phyloP scores from a whole-genome alignment of 2,113 vertebrate species.

The Rhadina sibilatrix region DNA sequence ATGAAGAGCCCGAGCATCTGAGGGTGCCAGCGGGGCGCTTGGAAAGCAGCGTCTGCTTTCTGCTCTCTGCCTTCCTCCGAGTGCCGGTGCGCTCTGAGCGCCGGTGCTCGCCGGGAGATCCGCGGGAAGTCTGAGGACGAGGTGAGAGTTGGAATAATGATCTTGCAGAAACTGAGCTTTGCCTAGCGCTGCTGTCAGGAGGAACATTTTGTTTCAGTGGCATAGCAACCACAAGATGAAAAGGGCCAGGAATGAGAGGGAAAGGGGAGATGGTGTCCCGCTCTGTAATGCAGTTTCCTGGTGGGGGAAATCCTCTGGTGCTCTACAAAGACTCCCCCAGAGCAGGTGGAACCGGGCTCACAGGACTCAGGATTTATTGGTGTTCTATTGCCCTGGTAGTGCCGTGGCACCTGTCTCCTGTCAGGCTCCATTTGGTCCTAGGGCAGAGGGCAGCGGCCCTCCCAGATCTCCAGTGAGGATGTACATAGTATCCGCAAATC shows the following conservation, averaged over 20 bases:
- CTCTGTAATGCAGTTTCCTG: background rate
- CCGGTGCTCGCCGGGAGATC: background rate
- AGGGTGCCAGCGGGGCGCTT: background rate
- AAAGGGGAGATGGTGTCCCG: background rate
- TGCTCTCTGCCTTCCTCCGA: background rate
- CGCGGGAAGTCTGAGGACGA: background rate
- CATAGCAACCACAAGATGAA: background rate
- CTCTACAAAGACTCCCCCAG: background rate
- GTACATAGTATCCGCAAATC: background rate
- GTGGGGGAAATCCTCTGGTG: background rate
- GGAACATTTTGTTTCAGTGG: background rate
- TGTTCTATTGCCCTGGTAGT: background rate
- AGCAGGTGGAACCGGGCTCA: background rate
- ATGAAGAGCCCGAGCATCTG: background rate
- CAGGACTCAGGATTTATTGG: background rate
- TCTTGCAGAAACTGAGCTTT: background rate
- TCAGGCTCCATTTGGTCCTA: background rate
- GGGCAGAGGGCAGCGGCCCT: background rate
- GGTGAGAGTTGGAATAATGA: background rate
- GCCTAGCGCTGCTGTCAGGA: background rate
- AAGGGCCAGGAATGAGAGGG: background rate
- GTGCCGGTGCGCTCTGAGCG: rapidly evolving
- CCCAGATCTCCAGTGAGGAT: background rate
- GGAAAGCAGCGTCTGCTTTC: background rate
- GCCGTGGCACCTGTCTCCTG: background rate